These are phyloP conservation scores for Holotrichia oblita DNA, from an alignment of 1,140 invertebrate genomes.

Conservation along the genomic window DNA sequence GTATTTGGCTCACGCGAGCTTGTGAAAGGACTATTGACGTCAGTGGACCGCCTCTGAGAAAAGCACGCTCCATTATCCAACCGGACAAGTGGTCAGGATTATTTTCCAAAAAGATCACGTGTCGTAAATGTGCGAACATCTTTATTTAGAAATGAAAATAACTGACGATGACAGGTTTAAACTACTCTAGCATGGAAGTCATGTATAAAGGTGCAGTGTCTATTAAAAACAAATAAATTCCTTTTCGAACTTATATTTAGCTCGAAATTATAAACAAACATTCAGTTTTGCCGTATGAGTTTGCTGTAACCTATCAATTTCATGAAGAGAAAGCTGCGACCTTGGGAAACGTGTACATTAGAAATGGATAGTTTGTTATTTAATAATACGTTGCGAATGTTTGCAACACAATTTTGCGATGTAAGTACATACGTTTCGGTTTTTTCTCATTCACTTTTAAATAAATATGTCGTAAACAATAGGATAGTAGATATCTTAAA, in stretches of 20 bases:
- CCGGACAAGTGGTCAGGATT: not conserved
- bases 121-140: not conserved
- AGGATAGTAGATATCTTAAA: no score
- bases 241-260: not conserved
- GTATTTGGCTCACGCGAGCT: not conserved
- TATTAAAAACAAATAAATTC: not conserved
- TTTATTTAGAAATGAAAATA: slow-evolving; percentile 16
- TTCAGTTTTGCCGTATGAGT: not conserved
- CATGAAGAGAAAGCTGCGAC: slow-evolving; percentile 4
- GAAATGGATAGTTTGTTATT: slow-evolving; percentile 15
- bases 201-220: not conserved
- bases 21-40: not conserved
- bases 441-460: no score
- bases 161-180: slow-evolving; percentile 7
- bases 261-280: no score
- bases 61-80: not conserved
- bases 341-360: slow-evolving; percentile 24
- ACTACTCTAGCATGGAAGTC: not conserved
- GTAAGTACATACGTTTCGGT: no score
- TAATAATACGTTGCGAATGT: slow-evolving; percentile 7
- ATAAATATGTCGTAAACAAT: no score
- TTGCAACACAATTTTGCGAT: slow-evolving; percentile 17
- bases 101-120: slow-evolving; percentile 23
- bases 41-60: not conserved
- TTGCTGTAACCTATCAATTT: not conserved